These are phyloP conservation scores for Ictalurus furcatus DNA, from an alignment of 2,113 vertebrate species.

Conservation along the genomic window DNA sequence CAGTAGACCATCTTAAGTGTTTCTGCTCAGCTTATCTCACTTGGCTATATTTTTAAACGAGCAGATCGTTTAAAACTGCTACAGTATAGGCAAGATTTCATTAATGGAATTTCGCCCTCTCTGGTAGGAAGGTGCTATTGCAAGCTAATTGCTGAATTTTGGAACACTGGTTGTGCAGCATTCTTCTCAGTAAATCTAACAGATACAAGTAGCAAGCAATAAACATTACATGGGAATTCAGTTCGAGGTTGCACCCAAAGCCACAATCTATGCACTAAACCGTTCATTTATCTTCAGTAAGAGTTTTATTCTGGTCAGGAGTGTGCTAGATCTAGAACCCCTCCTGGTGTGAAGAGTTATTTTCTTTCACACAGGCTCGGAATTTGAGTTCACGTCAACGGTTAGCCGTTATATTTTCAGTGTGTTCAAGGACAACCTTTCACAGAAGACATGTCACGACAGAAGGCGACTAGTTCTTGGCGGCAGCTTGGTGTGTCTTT, in stretches of 20 bases:
- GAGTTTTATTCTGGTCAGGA: no score
- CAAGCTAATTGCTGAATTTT: not conserved
- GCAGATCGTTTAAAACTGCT: not conserved
- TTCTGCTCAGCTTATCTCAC: not conserved
- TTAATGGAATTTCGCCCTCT: not conserved
- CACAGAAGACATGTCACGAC: not conserved
- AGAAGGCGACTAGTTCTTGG: slow-evolving; percentile 8
- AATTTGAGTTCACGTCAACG: not conserved
- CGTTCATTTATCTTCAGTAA: no score
- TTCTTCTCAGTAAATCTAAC: not conserved
- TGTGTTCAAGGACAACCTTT: not conserved
- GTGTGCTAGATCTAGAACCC: not conserved
- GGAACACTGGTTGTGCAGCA: not conserved
- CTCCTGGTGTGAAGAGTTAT: not conserved
- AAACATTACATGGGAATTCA: not conserved
- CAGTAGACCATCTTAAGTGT: not conserved
- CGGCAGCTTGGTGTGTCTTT: not conserved
- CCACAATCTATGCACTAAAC: no score
- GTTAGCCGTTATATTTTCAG: not conserved
- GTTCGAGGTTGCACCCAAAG: not conserved
- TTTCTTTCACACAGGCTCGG: not conserved
- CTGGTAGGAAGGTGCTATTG: not conserved
- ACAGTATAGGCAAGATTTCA: not conserved
- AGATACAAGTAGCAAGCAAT: not conserved
- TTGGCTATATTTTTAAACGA: not conserved